A percentile compares a stretch with the other conserved stretches of the same genome.
These are phyloP conservation scores for Orthosia cruda DNA, from an alignment of 2,888 invertebrate genomes.

Conservation along the genomic window DNA sequence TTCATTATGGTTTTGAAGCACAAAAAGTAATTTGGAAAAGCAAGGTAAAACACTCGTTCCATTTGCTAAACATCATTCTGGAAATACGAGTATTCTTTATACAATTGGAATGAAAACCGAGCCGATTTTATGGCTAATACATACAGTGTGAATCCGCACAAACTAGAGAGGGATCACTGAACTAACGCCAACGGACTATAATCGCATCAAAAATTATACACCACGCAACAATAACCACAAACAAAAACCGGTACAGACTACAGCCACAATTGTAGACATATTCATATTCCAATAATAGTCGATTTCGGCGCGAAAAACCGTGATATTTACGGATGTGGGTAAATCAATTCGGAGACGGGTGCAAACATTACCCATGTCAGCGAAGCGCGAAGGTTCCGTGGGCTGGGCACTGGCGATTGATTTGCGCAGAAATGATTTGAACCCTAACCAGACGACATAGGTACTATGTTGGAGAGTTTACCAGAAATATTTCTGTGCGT, in stretches of 20 bases:
- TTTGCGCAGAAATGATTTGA: conserved; percentile 84
- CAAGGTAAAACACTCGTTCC: neutral
- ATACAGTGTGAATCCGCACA: conserved; percentile 5
- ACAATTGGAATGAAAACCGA: conserved; percentile 3
- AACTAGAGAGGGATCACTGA: conserved; percentile 35
- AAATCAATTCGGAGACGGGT: conserved; percentile 85
- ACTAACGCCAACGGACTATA: conserved; percentile 12
- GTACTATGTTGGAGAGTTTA: conserved; percentile 75
- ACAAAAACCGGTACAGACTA: conserved; percentile 44
- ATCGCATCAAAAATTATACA: conserved; percentile 47
- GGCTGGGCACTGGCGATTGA: conserved; percentile 76
- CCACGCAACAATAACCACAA: conserved; percentile 41
- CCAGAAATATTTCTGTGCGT: conserved; percentile 77
- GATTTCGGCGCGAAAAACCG: conserved; percentile 79
- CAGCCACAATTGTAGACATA: conserved; percentile 66
- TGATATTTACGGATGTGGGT: conserved; percentile 89
- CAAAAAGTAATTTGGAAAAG: neutral
- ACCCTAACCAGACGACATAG: conserved; percentile 83
- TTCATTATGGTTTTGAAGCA: neutral
- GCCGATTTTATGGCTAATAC: neutral
- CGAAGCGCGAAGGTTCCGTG: conserved; percentile 73
- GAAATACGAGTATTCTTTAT: conserved; percentile 1
- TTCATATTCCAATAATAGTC: conserved; percentile 78
- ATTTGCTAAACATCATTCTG: neutral
- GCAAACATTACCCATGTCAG: conserved; percentile 88